phyloP scores from a whole-genome alignment of 2,888 invertebrate genomes.

The Euphydryas editha region DNA sequence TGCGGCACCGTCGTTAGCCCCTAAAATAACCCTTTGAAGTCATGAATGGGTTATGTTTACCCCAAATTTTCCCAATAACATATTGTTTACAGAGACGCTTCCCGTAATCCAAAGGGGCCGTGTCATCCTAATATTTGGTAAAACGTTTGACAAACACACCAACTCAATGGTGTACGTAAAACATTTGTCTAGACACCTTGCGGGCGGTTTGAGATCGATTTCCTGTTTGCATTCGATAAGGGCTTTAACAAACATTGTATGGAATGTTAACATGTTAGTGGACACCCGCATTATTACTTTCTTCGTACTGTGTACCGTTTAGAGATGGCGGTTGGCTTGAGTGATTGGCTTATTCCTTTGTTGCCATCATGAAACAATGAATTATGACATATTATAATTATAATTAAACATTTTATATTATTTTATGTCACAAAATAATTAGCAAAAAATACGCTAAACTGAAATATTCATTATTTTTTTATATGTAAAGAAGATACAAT shows the following conservation, averaged over 20 bases:
- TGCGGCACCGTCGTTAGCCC: background rate
- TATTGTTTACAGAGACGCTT: constrained; percentile 51
- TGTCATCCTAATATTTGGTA: constrained; percentile 55
- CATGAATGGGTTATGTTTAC: constrained; percentile 47
- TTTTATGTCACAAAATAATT: too few relatives aligned
- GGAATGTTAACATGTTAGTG: constrained; percentile 54
- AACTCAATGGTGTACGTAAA: constrained; percentile 50
- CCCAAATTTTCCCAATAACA: constrained; percentile 39
- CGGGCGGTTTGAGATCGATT: constrained; percentile 54
- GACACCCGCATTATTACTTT: constrained; percentile 39
- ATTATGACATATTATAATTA: too few relatives aligned
- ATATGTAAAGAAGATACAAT: too few relatives aligned
- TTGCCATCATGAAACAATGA: background rate
- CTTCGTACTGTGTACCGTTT: constrained; percentile 17
- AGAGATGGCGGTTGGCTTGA: background rate
- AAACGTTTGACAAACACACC: constrained; percentile 53
- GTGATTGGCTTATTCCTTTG: background rate
- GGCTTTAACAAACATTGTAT: constrained; percentile 57
- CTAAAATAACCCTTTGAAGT: constrained; percentile 12
- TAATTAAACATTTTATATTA: too few relatives aligned
- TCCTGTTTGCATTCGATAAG: constrained; percentile 65
- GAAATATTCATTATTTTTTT: too few relatives aligned
- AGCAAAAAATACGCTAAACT: too few relatives aligned
- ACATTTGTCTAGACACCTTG: constrained; percentile 54
- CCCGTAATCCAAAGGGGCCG: constrained; percentile 56